Base-by-base conservation (phyloP, 2,888 invertebrate genomes). In the Stictocephala bisonia region DNA sequence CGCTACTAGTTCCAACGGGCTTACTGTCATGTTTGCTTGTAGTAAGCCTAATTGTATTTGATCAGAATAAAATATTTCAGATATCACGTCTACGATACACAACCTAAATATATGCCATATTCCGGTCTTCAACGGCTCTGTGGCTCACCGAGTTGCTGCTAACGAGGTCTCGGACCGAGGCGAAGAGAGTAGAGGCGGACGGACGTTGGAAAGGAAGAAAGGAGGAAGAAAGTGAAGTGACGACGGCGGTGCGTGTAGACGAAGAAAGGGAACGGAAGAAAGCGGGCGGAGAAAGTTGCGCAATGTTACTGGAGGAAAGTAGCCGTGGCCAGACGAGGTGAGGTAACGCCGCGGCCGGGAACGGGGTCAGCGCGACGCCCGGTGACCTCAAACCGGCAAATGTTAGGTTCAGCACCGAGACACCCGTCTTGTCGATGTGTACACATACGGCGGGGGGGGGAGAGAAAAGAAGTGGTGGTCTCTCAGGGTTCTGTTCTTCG, bases 211-310 rank as follows among this genome's bases (percentile, higher is more conserved):
- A 20, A 27, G 70, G 18, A 44, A 50, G 35, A n/a, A 29, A 44
- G 9, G 22, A 11, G 50, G 51, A 48, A 50, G 60, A 69, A 58
- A 58, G 69, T 29, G 60, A 44, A 31, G 58, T 48, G 11, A 3
- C 11, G 18, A 58, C 18, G n/a, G n/a, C 15, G 22, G 13, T 40
- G 18, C 29, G 50, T 29, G 48, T n/a, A n/a, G n/a, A n/a, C n/a
- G 22, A 48, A 50, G 24, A 29, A 56, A 41, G 40, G 53, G 40
- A 69, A 53, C 31, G 24, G 41, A 70, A 27, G 41, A 53, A 70
- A 58, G 35, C 27, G 67, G 60, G 15, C 7, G 60, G 15, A 40
- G 60, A 60, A 60, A 60, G 60, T 60, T 60, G 60, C 60, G 60
- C 40, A 60, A 60, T 35, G 29, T 60, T 22, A 31, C 29, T 22